Evolutionary conservation across 2,888 invertebrate species (phyloP).

Genomic region (Drosophila vallismaia): DNA sequence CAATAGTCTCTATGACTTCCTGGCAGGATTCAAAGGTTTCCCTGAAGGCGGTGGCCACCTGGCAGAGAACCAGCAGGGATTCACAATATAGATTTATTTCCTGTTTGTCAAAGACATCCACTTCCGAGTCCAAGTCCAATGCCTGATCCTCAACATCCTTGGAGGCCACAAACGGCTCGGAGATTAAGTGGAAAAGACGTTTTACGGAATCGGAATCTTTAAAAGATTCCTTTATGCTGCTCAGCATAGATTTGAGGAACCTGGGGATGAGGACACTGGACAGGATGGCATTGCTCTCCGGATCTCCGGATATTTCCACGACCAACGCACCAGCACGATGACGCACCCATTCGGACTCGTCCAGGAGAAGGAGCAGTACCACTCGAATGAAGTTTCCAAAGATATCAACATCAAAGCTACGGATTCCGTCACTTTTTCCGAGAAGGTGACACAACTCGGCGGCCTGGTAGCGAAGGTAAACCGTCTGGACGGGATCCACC

Average conservation of each 20-base stretch:
- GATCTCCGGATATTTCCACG: constrained; percentile 9
- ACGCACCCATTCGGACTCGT: constrained; percentile 79
- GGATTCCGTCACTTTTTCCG: constrained; percentile 46
- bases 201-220: constrained; percentile 62
- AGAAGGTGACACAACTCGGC: constrained; percentile 69
- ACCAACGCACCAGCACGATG: constrained; percentile 71
- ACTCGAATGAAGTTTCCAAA: constrained; percentile 70
- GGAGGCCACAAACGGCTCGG: constrained; percentile 60
- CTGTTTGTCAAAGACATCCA: constrained; percentile 80
- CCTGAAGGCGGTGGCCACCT: constrained; percentile 59
- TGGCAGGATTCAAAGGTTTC: constrained; percentile 17
- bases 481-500: constrained; percentile 64
- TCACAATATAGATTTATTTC: constrained; percentile 82
- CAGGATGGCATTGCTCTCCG: constrained; percentile 31
- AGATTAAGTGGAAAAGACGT: constrained; percentile 70
- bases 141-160: constrained; percentile 18
- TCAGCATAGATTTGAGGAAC: constrained; percentile 67
- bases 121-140: constrained; percentile 19
- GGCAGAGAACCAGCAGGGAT: constrained; percentile 68
- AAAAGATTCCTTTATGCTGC: constrained; percentile 48
- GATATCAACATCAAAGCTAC: constrained; percentile 46
- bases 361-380: constrained; percentile 77
- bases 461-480: constrained; percentile 76
- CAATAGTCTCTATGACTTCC: constrained; percentile 46
- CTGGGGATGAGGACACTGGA: constrained; percentile 71